A percentile compares a stretch with the other conserved stretches of the same genome.
phyloP scores from a whole-genome alignment of 2,888 invertebrate species.

The Meiosimyza platycephala region DNA sequence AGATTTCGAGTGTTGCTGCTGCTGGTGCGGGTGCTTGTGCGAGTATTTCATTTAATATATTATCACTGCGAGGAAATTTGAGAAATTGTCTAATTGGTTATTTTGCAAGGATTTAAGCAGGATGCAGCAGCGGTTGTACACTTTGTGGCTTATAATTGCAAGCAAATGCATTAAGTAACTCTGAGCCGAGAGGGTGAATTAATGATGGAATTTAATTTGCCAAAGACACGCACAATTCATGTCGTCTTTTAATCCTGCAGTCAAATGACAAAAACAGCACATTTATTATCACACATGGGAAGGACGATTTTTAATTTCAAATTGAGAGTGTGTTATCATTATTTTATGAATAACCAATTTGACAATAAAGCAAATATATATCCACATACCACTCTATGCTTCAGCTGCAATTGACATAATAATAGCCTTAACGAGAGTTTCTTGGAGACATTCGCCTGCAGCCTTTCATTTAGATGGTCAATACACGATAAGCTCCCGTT shows the following conservation, averaged over 20 bases:
- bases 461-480: slow-evolving; percentile 15
- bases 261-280: too few species aligned
- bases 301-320: not conserved
- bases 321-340: not conserved
- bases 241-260: slow-evolving; percentile 21
- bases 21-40: too few species aligned
- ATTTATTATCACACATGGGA: not conserved
- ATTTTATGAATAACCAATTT: not conserved
- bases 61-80: slow-evolving; percentile 18
- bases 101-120: slow-evolving; percentile 16
- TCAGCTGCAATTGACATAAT: not conserved
- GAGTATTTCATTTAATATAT: slow-evolving; percentile 37
- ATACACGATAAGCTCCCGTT: not conserved
- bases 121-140: slow-evolving; percentile 8
- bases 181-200: slow-evolving; percentile 4
- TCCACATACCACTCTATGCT: not conserved
- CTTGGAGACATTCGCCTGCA: not conserved
- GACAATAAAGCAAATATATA: not conserved
- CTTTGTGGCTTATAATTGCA: slow-evolving; percentile 34
- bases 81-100: slow-evolving; percentile 30
- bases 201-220: slow-evolving; percentile 30
- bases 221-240: slow-evolving; percentile 36
- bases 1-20: not conserved
- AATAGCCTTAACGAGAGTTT: not conserved
- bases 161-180: slow-evolving; percentile 2